Evolutionary conservation across 2,888 invertebrate genomes (phyloP).

Genomic region (Nemapogon koenigi): DNA sequence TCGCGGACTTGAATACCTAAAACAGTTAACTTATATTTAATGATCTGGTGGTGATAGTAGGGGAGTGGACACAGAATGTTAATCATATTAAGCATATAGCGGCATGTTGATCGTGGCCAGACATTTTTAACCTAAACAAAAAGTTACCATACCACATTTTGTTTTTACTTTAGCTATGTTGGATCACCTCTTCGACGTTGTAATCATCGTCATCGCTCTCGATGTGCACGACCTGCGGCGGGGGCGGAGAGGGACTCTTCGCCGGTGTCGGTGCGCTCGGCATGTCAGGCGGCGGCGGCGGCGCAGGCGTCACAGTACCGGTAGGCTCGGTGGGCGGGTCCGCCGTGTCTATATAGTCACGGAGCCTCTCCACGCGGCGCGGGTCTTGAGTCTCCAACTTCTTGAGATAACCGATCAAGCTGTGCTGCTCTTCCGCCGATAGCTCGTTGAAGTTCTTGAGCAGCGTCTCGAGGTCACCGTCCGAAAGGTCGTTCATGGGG

Average conservation of each 20-base stretch:
- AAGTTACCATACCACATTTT: no score
- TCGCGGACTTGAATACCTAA: slow-evolving; percentile 74
- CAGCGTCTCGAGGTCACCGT: slow-evolving; percentile 79
- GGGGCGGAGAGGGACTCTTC: slow-evolving; percentile 6
- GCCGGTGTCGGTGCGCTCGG: slow-evolving; percentile 10
- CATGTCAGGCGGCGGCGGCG: background rate
- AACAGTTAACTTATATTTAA: slow-evolving; percentile 15
- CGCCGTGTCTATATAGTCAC: slow-evolving; percentile 74
- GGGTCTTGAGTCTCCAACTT: slow-evolving; percentile 81
- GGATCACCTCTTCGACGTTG: slow-evolving; percentile 77
- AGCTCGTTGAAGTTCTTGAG: slow-evolving; percentile 80
- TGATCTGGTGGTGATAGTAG: no score
- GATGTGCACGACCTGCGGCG: slow-evolving; percentile 29
- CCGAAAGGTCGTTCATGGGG: slow-evolving; percentile 77
- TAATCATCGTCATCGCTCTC: slow-evolving; percentile 80
- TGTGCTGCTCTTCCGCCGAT: slow-evolving; percentile 82
- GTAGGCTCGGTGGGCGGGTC: slow-evolving; percentile 23
- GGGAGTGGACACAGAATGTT: no score
- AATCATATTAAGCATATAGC: no score
- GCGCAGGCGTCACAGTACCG: slow-evolving; percentile 10
- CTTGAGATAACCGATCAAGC: slow-evolving; percentile 80
- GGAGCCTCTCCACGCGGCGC: slow-evolving; percentile 75
- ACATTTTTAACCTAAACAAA: no score
- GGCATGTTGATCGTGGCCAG: no score
- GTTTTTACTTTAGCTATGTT: no score